Evolutionary conservation across 2,113 vertebrate genomes (phyloP), one percentile per base, ranked within the genome.

Genomic region (Scytalopus superciliaris): DNA sequence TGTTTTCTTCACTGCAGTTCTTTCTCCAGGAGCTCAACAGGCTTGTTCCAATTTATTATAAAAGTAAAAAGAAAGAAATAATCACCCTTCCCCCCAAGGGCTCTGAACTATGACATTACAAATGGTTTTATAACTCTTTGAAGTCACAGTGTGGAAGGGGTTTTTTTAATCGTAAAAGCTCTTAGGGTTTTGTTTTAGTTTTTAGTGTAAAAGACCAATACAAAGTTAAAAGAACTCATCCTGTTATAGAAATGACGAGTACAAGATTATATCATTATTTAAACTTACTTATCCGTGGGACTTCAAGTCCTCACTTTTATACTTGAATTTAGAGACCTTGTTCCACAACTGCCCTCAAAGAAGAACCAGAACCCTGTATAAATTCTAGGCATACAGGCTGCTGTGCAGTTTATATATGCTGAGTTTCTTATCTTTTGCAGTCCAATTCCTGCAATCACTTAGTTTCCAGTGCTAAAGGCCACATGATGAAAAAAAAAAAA

Each of bases 241-340:
- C 30, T 68, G 10, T n/a, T 47, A 21, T 0, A 1, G 63, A 73
- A 76, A 68, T 22, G 2, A 37, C 5, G 42, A 4, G 0, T 27
- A 33, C 3, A 42, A 27, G 11, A n/a, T 11, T 0, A 13, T 7
- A 6, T 23, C 6, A 23, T 50, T 39, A 66, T 35, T 89, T 55
- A 55, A 72, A 52, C 6, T 3, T 76, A 52, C 19, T 80, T 35
- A 80, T 24, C 40, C 56, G 21, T 10, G 37, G 59, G 18, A 80
- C 6, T 39, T 73, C 12, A 64, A 79, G 15, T n/a, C 28, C 2
- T 0, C 31, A n/a, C 7, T 60, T 59, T 12, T 7, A 30, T 16
- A 47, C 4, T n/a, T 64, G 8, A 40, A 45, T 52, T 13, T 73
- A 39, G 4, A 3, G 19, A 24, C 5, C 10, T n/a, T 39, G 27